phyloP scores from a whole-genome alignment of 2,113 vertebrate genomes.

The Myotis yumanensis region DNA sequence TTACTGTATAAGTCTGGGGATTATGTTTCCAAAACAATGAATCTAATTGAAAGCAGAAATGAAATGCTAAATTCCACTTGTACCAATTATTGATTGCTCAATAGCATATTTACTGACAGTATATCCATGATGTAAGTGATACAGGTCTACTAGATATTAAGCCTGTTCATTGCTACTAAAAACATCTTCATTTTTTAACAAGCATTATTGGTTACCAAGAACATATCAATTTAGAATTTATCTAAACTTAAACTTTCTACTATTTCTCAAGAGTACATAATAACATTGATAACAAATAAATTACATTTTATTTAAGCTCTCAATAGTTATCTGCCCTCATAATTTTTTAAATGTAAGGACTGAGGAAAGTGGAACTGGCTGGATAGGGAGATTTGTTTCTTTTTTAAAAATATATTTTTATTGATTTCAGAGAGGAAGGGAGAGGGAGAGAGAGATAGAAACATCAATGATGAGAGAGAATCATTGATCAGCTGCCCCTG shows the following conservation, averaged over 20 bases:
- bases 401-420: background rate
- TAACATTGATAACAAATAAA: background rate
- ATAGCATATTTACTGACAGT: slow-evolving; percentile 73
- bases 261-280: slow-evolving; percentile 8
- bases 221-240: slow-evolving; percentile 38
- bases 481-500: too few relatives aligned
- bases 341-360: background rate
- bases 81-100: slow-evolving; percentile 80
- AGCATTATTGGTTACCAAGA: slow-evolving; percentile 43
- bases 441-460: too few relatives aligned
- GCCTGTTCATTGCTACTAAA: slow-evolving; percentile 69
- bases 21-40: slow-evolving; percentile 77
- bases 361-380: background rate
- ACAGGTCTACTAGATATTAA: slow-evolving; percentile 62
- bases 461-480: too few relatives aligned
- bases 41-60: slow-evolving; percentile 79
- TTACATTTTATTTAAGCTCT: background rate
- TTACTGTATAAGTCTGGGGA: slow-evolving; percentile 1
- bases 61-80: slow-evolving; percentile 73
- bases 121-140: slow-evolving; percentile 72
- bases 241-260: slow-evolving; percentile 14
- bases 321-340: background rate
- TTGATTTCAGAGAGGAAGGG: too few relatives aligned
- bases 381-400: background rate
- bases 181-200: slow-evolving; percentile 69